Evolutionary conservation across 2,888 invertebrate species (phyloP), one percentile per base, ranked within the genome.

Genomic region (Pollenia angustigena): DNA sequence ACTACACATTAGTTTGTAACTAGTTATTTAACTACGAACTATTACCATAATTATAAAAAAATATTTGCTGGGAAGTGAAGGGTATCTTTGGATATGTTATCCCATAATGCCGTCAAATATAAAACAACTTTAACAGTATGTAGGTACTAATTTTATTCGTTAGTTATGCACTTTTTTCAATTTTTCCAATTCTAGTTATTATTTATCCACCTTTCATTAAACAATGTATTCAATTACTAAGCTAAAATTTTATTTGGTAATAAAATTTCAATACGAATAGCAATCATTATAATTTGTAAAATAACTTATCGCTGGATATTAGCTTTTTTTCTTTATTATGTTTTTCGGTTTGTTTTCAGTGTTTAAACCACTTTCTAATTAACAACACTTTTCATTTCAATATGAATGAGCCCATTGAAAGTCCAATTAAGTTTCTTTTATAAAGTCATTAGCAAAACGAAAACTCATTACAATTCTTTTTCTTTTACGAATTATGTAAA

Each of bases 241-340:
- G 48, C 11, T 46, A 23, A 46, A 62, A 40, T 44, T 44, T 74
- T 68, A 87, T 87, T 87, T 68, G 74, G 54, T 64, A 81, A 81
- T 81, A 83, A 71, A 80, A 81, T 11, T 85, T 75, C 62, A 69
- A 69, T 64, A n/a, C 46, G 2, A 23, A 32, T 16, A 46, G 44
- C 62, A 64, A 82, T 81, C 60, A 81, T 78, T 83, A 68, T 71
- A 87, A 81, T 84, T 72, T 40, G 76, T 76, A 80, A 82, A 87
- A 87, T 87, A 87, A 78, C 81, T 83, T 84, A 84, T 76, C 81
- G 86, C 83, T 81, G 52, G 44, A 72, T 74, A 78, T 79, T 62
- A 14, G 52, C 16, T 64, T 56, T 75, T 40, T 81, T 50, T 50
- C 14, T 42, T 50, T 54, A 3, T 76, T 52, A 54, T 74, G 11